These are phyloP conservation scores for Triplophysa dalaica DNA, from an alignment of 2,113 vertebrate genomes.

Conservation along the genomic window DNA sequence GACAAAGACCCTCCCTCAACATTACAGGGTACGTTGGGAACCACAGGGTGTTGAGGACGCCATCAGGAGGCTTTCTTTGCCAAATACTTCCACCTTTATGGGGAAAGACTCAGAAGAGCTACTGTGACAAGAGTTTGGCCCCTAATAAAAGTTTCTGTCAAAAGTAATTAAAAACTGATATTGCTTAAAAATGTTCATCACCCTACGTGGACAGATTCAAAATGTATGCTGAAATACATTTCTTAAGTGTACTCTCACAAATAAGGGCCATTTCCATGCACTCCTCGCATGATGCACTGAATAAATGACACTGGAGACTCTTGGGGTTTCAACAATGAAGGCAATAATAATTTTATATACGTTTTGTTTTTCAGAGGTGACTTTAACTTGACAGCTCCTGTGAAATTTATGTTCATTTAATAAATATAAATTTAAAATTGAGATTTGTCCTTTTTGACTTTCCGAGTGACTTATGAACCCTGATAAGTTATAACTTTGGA, in stretches of 20 bases:
- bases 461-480: neutral
- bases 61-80: slow-evolving; percentile 11
- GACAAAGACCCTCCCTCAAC: neutral
- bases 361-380: slow-evolving; percentile 65
- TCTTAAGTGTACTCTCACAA: neutral
- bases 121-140: slow-evolving; percentile 12
- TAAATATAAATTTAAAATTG: slow-evolving; percentile 70
- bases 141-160: slow-evolving; percentile 33
- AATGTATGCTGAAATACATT: neutral
- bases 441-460: slow-evolving; percentile 44
- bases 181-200: neutral
- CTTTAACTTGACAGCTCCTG: slow-evolving; percentile 63
- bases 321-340: slow-evolving; percentile 48
- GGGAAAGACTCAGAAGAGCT: neutral
- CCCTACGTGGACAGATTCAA: neutral
- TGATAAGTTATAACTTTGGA: no score
- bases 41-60: neutral
- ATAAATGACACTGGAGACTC: slow-evolving; percentile 3
- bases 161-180: neutral
- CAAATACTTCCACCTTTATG: slow-evolving; percentile 19
- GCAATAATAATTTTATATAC: slow-evolving; percentile 59
- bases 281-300: slow-evolving; percentile 20
- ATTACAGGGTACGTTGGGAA: neutral
- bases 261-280: neutral
- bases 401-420: slow-evolving; percentile 73